Evolutionary conservation across 1,140 invertebrate genomes (phyloP), one percentile per base, ranked within the genome.

Genomic region (Brachionus rubens): DNA sequence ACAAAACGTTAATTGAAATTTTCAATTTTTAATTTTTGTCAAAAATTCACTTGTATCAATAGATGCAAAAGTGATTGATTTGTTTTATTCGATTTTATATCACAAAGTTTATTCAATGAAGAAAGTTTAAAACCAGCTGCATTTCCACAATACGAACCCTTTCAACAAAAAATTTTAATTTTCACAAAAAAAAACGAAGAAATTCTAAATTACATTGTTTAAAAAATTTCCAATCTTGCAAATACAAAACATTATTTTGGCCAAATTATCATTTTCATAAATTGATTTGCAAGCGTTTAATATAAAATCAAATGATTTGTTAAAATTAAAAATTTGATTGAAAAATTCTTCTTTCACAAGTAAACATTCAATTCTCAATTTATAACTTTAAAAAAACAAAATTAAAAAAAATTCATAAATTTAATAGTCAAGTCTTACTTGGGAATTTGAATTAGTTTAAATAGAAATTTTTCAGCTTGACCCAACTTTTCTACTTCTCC

Each of bases 81-180:
- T 19, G n/a, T 30, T 36, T 70, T 26, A 24, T 70, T 70, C 1
- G 65, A 47, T 40, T 70, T 70, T n/a, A 70, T 48, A n/a, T 70
- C 65, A 30, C 43, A 47, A 2, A 70, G 65, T 47, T 70, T 70
- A 26, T 70, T 70, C 4, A 70, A 28, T 70, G 65, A 70, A n/a
- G 65, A n/a, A 40, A 70, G 36, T 50, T 50, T 70, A 19, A 70
- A 70, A 4, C 65, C 65, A 16, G 65, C 65, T 0, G 65, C 65
- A 33, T 70, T 70, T 43, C 65, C 65, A 47, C 26, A 70, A 50
- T 48, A 70, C 7, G 40, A 47, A 6, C 65, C 65, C 65, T 70
- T 70, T 59, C 2, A n/a, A 19, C 3, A 68, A 68, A 21, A 21
- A 30, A 21, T 40, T 43, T 21, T 24, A 24, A 40, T 46, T 14